These are phyloP conservation scores for Epicauta chinensis DNA, from an alignment of 1,140 invertebrate species.

Conservation along the genomic window DNA sequence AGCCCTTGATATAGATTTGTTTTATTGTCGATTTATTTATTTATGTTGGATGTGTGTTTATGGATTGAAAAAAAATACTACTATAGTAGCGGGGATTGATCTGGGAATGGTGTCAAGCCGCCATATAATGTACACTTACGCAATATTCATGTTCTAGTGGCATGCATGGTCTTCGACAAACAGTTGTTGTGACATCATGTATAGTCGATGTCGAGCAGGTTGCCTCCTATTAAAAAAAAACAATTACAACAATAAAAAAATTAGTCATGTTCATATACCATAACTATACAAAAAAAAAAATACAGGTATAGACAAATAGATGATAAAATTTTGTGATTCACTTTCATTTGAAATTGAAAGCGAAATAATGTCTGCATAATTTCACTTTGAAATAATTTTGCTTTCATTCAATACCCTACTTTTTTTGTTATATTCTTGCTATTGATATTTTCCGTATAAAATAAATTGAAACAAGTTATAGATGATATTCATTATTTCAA, in stretches of 20 bases:
- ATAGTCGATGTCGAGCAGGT: slow-evolving; percentile 12
- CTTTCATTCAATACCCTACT: slow-evolving; percentile 10
- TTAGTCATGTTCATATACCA: too few relatives aligned
- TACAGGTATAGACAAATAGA: slow-evolving; percentile 7
- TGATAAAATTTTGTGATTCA: slow-evolving; percentile 10
- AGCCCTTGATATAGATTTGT: background rate
- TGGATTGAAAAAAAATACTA: background rate
- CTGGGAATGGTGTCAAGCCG: slow-evolving; percentile 35
- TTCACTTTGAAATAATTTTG: too few relatives aligned
- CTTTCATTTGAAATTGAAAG: slow-evolving; percentile 11
- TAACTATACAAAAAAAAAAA: too few relatives aligned
- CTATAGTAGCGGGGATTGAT: slow-evolving; percentile 15
- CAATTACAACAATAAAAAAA: background rate
- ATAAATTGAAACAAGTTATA: too few relatives aligned
- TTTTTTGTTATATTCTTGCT: background rate
- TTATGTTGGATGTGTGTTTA: background rate
- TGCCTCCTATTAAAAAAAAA: slow-evolving; percentile 16
- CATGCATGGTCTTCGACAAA: slow-evolving; percentile 31
- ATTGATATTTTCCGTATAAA: too few relatives aligned
- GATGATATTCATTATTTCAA: too few relatives aligned
- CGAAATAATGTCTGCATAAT: too few relatives aligned
- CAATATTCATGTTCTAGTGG: slow-evolving; percentile 20
- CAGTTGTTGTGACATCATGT: slow-evolving; percentile 24
- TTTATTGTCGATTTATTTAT: background rate
- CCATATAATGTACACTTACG: slow-evolving; percentile 27